Percentiles rank a stretch among this genome's conserved stretches.
These are phyloP conservation scores for Prionace glauca DNA, from an alignment of 2,797 vertebrate species.

Conservation along the genomic window DNA sequence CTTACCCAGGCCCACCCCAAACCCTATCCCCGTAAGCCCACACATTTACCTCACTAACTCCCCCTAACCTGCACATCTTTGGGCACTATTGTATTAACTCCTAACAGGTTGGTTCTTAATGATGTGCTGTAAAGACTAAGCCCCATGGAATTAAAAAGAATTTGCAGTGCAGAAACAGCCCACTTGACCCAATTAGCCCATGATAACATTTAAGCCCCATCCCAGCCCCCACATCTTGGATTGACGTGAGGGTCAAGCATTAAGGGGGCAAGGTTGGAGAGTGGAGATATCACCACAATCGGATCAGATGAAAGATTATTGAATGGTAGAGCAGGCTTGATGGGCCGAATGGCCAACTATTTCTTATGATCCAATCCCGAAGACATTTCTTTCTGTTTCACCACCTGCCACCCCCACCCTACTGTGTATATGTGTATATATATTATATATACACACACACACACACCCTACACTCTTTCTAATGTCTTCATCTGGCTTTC, in stretches of 20 bases:
- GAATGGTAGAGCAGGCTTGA: neutral
- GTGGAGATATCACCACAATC: too few relatives aligned
- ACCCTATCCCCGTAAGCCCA: too few relatives aligned
- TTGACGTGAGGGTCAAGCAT: neutral
- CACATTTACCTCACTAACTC: too few relatives aligned
- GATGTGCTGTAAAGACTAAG: neutral
- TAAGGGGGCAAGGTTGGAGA: neutral
- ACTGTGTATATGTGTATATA: too few relatives aligned
- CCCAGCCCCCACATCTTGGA: neutral
- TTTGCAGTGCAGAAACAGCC: neutral
- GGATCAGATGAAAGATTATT: neutral
- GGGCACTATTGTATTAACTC: too few relatives aligned
- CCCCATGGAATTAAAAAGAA: neutral
- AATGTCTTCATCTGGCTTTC: neutral
- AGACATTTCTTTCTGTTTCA: neutral
- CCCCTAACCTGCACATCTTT: too few relatives aligned
- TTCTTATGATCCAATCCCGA: neutral
- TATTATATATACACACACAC: too few relatives aligned
- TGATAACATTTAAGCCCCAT: neutral
- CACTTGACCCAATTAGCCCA: too few relatives aligned
- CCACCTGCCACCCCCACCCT: too few relatives aligned
- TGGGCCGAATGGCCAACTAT: too few relatives aligned
- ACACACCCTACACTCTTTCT: neutral
- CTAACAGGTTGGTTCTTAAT: neutral
- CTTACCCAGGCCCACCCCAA: too few relatives aligned